Percentiles rank a stretch among this genome's conserved stretches.
phyloP scores from a whole-genome alignment of 2,888 invertebrate species.

The Schrankia costaestrigalis region DNA sequence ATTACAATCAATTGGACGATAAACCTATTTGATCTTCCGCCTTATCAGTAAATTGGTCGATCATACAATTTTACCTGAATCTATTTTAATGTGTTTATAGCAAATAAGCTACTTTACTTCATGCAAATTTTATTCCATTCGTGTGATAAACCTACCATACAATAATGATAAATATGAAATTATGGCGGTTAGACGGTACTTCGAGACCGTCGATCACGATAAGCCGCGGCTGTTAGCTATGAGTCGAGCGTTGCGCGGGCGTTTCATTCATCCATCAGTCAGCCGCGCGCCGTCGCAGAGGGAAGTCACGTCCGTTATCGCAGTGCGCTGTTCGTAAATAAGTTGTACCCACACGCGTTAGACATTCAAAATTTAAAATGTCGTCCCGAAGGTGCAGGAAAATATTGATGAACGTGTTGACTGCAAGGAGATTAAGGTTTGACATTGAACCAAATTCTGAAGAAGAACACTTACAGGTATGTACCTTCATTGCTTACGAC shows the following conservation, averaged over 20 bases:
- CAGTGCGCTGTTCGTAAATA: too few relatives aligned
- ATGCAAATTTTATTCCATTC: not conserved
- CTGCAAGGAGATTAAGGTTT: not conserved
- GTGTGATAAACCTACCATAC: slow-evolving; percentile 1
- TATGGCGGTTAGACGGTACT: not conserved
- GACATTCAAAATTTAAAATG: not conserved
- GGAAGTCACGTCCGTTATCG: not conserved
- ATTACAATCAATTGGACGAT: slow-evolving; percentile 1
- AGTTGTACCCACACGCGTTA: too few relatives aligned
- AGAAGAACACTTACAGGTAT: not conserved
- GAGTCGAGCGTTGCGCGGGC: not conserved
- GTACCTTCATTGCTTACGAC: not conserved
- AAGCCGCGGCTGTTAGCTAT: slow-evolving; percentile 1
- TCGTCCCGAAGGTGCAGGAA: not conserved
- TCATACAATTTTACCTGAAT: slow-evolving; percentile 1
- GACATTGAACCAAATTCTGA: not conserved
- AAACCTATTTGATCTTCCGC: not conserved
- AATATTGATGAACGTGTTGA: too few relatives aligned
- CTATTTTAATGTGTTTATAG: slow-evolving; percentile 1
- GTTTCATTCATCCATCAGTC: too few relatives aligned
- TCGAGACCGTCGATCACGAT: not conserved
- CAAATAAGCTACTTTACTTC: slow-evolving; percentile 2
- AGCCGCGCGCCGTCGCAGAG: not conserved
- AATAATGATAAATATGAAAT: not conserved
- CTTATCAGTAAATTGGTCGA: not conserved